Evolutionary conservation across 2,888 invertebrate species (phyloP).

Genomic region (Dinocampus coccinellae): DNA sequence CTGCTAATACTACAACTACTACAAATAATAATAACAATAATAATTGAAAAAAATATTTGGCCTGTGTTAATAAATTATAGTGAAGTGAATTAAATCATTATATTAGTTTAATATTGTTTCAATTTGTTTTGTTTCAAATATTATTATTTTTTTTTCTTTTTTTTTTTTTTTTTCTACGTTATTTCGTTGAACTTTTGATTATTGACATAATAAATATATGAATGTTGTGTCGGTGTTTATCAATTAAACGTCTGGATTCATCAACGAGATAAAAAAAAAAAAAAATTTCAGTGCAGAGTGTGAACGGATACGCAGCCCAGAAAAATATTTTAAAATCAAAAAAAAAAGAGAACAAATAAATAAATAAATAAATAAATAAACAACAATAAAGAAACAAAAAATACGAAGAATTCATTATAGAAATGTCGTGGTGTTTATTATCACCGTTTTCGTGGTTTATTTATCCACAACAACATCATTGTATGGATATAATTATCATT

Average conservation of each 20-base stretch:
- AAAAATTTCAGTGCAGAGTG: conserved; percentile 21
- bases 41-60: not conserved
- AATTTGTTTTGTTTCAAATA: not conserved
- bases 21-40: not conserved
- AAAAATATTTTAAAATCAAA: conserved; percentile 2
- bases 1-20: too few species aligned
- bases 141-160: not conserved
- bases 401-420: too few species aligned
- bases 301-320: conserved; percentile 17
- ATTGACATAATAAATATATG: not conserved
- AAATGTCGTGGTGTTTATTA: not conserved
- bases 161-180: not conserved
- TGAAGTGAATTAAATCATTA: conserved; percentile 13
- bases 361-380: not conserved
- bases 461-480: not conserved
- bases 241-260: not conserved
- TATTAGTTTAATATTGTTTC: not conserved
- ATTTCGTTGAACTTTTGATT: conserved; percentile 4
- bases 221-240: not conserved
- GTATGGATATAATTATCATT: not conserved
- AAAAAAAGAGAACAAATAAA: not conserved
- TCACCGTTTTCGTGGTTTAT: not conserved
- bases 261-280: not conserved
- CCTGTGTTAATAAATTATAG: conserved; percentile 2
- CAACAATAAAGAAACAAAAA: too few species aligned